Conservation (phyloP, 2,113 vertebrate genomes). For the Beaufortia kweichowensis region DNA sequence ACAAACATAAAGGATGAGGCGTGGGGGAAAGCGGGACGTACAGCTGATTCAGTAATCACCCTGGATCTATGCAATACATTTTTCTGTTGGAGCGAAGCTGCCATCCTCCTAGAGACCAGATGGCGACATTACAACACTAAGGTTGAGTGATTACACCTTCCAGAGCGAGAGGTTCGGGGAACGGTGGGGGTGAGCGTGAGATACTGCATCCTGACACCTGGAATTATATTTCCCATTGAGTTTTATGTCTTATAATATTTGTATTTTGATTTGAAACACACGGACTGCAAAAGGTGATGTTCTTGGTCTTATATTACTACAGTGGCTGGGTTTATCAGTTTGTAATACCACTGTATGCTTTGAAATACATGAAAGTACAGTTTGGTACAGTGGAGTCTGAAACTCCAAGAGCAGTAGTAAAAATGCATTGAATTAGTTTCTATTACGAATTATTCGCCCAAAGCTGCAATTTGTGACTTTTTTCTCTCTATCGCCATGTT, state of each 20-base stretch:
- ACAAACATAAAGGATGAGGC: constrained; percentile 49
- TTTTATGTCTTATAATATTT: neutral
- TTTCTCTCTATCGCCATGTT: too few relatives aligned
- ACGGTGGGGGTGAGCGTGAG: neutral
- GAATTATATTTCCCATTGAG: constrained; percentile 21
- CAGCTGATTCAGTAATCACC: constrained; percentile 74
- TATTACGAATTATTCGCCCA: too few relatives aligned
- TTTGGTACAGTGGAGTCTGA: neutral
- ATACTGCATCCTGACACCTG: neutral
- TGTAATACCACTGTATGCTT: neutral
- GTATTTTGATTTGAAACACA: neutral
- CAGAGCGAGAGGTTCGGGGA: constrained; percentile 51
- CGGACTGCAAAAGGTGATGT: neutral
- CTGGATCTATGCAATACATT: constrained; percentile 72
- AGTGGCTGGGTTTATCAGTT: neutral
- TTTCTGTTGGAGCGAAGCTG: constrained; percentile 70
- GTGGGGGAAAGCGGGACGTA: constrained; percentile 37
- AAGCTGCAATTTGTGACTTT: too few relatives aligned
- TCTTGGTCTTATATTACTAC: neutral
- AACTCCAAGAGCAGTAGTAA: too few relatives aligned
- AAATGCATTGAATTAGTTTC: too few relatives aligned
- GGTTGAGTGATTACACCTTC: constrained; percentile 76
- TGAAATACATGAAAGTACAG: neutral
- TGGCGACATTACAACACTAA: constrained; percentile 77
- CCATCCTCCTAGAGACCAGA: constrained; percentile 73